phyloP scores from a whole-genome alignment of 2,113 vertebrate species.

The Leptosomus discolor region DNA sequence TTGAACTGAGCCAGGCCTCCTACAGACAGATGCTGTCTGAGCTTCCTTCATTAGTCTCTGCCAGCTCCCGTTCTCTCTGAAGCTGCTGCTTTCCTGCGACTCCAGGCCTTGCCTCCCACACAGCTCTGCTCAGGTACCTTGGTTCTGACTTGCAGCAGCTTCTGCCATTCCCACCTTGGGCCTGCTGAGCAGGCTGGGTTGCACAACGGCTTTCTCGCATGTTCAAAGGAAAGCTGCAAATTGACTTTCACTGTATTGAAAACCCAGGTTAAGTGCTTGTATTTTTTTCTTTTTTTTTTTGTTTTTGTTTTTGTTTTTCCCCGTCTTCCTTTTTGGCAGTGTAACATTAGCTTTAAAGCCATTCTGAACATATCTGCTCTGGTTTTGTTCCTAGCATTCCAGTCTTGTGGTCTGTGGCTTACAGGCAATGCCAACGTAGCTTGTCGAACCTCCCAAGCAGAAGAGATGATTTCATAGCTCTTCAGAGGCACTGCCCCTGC shows the following conservation, averaged over 20 bases:
- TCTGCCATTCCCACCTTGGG: neutral
- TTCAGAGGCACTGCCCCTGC: neutral
- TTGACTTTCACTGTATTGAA: neutral
- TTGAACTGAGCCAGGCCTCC: neutral
- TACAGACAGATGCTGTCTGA: neutral
- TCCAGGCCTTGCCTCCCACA: neutral
- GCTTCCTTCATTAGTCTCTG: neutral
- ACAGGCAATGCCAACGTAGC: neutral
- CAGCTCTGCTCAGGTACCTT: neutral
- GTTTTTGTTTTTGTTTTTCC: neutral
- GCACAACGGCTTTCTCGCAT: neutral
- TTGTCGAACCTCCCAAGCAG: conserved; percentile 28
- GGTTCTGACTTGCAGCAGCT: conserved; percentile 5
- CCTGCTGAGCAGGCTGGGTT: neutral
- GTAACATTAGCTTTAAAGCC: neutral
- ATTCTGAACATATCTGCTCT: neutral
- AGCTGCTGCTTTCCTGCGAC: neutral
- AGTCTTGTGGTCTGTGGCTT: neutral
- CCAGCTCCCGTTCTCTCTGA: neutral
- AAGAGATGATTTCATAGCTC: conserved; percentile 22
- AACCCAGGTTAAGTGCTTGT: neutral
- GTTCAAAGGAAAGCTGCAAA: neutral
- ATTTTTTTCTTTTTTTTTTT: neutral
- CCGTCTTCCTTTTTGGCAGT: neutral
- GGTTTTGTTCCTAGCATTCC: conserved; percentile 12